These are phyloP conservation scores for Holacanthus passer DNA, from an alignment of 2,113 vertebrate species.

Conservation along the genomic window DNA sequence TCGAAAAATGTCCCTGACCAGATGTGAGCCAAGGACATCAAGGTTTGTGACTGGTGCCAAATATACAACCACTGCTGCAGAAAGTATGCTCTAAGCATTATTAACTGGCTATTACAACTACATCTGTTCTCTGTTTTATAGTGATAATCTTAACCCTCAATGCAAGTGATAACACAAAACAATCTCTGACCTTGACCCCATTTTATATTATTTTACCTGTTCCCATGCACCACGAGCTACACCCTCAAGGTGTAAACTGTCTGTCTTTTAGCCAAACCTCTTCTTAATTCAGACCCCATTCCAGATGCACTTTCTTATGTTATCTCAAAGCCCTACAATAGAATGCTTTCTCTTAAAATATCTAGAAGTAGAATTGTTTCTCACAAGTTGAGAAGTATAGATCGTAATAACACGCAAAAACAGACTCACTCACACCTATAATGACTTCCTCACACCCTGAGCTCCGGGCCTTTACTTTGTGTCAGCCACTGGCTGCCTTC, in stretches of 20 bases:
- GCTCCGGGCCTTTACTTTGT: background rate
- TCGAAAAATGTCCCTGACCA: background rate
- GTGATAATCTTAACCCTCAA: background rate
- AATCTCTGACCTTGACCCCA: background rate
- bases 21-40: background rate
- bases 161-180: background rate
- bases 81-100: background rate
- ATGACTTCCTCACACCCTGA: constrained; percentile 8
- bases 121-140: background rate
- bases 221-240: too few species aligned
- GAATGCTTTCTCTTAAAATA: background rate
- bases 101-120: background rate
- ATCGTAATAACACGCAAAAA: background rate
- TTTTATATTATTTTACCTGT: too few species aligned
- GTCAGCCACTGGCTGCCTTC: background rate
- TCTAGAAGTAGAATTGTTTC: background rate
- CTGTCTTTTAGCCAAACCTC: too few species aligned
- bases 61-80: background rate
- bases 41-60: background rate
- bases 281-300: background rate
- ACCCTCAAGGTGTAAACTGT: too few species aligned
- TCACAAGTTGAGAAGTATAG: background rate
- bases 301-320: background rate
- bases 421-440: background rate
- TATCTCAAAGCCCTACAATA: too few species aligned